Base-by-base conservation (phyloP, 2,797 vertebrate genomes). In the Ctenopoma multispine region DNA sequence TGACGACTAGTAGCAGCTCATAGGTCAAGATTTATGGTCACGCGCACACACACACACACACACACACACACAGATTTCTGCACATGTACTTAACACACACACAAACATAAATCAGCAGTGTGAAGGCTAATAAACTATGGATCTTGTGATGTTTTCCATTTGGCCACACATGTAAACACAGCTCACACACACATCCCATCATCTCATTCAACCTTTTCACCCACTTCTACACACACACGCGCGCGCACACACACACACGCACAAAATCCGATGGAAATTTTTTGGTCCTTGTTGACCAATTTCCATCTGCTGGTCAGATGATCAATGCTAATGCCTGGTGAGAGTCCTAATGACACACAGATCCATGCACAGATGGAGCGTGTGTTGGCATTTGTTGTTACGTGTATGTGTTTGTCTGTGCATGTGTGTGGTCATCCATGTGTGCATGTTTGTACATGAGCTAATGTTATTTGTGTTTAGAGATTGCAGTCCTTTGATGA, bases 291-390 rank as follows among this genome's bases (percentile, higher is more conserved):
- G 89, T 91, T 87, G 56, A 78, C 89, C 90, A 89, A 82, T 88
- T 87, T 90, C 83, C 83, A 87, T 91, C 92, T 84, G 84, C 84
- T 73, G 83, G 90, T 90, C 92, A 92, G 87, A 84, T 91, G 87
- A 93, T 92, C 92, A 91, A 91, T 92, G 87, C 85, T 89, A 91
- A 92, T 86, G 79, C 87, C 82, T 80, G 90, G 79, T 78, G 84
- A 89, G 89, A 84, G 78, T 86, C 80, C 77, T 91, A 90, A 90
- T 91, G 86, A 89, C 87, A 88, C 77, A 57, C 72, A 77, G 84
- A 91, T 91, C 90, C 61, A 90, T 90, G 89, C 68, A 4, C 79
- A 85, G 80, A 89, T 86, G 82, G 86, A 89, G 86, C 80, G 67
- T 21, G 20, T 48, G 49, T 78, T 83, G 53, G 63, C 58, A 69